Evolutionary conservation across 1,140 invertebrate genomes (phyloP).

Genomic region (Doryteuthis pealeii): DNA sequence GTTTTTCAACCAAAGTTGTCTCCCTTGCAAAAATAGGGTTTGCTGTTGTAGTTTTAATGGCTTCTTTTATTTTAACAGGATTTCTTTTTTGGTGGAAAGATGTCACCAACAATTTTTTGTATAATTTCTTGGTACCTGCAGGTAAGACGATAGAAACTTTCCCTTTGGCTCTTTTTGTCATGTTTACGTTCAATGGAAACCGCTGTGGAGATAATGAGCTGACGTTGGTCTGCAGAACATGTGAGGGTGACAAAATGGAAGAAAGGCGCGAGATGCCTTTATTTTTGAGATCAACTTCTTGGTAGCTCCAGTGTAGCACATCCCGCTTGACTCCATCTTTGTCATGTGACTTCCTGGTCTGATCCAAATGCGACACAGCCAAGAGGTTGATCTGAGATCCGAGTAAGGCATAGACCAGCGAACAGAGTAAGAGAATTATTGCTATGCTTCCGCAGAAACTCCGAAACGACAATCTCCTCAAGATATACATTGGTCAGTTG

Average conservation of each 20-base stretch:
- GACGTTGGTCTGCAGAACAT: too few relatives aligned
- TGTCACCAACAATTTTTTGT: background rate
- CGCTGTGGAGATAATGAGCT: too few relatives aligned
- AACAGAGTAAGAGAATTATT: background rate
- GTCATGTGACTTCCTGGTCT: background rate
- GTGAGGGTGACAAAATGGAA: too few relatives aligned
- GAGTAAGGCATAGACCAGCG: constrained; percentile 5
- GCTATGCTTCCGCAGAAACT: background rate
- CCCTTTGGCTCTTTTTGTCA: background rate
- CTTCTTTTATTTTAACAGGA: too few relatives aligned
- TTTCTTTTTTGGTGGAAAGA: background rate
- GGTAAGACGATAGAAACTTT: background rate
- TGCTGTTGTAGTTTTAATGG: too few relatives aligned
- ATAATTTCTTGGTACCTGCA: background rate
- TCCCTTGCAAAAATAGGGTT: background rate
- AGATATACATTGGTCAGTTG: constrained; percentile 1
- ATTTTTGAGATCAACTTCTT: background rate
- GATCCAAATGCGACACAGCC: background rate
- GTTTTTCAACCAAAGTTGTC: background rate
- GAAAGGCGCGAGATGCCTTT: background rate
- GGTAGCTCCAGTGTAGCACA: background rate
- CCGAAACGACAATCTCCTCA: background rate
- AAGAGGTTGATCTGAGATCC: background rate
- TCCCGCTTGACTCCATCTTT: background rate
- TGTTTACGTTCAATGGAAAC: too few relatives aligned